Evolutionary conservation across 1,140 invertebrate species (phyloP).

Genomic region (Rhopalosiphum padi): DNA sequence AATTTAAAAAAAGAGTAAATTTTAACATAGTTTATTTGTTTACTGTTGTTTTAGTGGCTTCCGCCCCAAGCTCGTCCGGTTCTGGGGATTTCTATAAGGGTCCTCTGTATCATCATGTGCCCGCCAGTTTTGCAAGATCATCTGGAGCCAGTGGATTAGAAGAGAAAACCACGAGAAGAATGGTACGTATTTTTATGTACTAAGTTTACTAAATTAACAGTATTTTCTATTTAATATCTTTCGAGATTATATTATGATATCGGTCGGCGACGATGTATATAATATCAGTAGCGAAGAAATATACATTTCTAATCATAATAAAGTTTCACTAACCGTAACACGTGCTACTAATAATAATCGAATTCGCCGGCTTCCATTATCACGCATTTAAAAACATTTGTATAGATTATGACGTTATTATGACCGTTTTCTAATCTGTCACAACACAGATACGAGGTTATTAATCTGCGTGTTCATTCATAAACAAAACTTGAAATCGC

Average conservation of each 20-base stretch:
- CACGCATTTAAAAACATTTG: neutral
- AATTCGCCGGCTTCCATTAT: conserved; percentile 14
- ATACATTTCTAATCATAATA: neutral
- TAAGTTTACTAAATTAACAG: neutral
- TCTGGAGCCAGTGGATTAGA: conserved; percentile 65
- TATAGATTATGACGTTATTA: conserved; percentile 6
- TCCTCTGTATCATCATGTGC: conserved; percentile 62
- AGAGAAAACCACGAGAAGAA: conserved; percentile 73
- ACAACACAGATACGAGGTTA: neutral
- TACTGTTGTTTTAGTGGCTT: conserved; percentile 69
- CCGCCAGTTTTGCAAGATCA: conserved; percentile 66
- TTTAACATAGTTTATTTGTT: conserved; percentile 16
- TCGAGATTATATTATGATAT: neutral
- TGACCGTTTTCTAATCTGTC: conserved; percentile 5
- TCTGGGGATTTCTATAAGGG: conserved; percentile 83
- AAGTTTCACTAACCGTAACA: conserved; percentile 7
- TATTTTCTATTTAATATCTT: neutral
- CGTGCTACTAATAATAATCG: conserved; percentile 12
- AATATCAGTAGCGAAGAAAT: neutral
- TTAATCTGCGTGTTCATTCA: conserved; percentile 35
- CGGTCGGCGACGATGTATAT: neutral
- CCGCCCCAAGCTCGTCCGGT: conserved; percentile 68
- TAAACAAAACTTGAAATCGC: conserved; percentile 52
- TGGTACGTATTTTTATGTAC: conserved; percentile 68
- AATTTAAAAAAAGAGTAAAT: neutral